Conservation (phyloP, 2,797 vertebrate species). For the Etheostoma nigrum region DNA sequence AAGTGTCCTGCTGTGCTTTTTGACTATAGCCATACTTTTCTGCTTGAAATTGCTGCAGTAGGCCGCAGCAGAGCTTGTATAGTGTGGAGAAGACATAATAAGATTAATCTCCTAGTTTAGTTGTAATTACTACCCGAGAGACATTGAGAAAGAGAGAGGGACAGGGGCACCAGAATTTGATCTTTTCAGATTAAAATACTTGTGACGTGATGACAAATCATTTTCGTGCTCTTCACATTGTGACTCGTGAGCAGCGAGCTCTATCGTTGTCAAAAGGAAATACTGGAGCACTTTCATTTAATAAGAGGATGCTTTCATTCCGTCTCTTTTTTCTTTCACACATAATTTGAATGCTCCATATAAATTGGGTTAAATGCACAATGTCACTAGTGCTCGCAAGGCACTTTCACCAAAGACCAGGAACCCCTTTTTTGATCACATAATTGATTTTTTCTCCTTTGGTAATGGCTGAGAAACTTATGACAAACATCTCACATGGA, state of each 20-base stretch:
- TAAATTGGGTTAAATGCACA: slow-evolving; percentile 79
- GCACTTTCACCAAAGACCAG: slow-evolving; percentile 55
- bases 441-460: slow-evolving; percentile 43
- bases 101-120: slow-evolving; percentile 57
- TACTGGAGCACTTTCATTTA: slow-evolving; percentile 36
- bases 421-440: slow-evolving; percentile 30
- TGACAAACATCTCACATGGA: slow-evolving; percentile 34
- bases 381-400: slow-evolving; percentile 63
- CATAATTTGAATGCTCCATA: slow-evolving; percentile 63
- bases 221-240: slow-evolving; percentile 58
- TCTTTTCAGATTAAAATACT: slow-evolving; percentile 63
- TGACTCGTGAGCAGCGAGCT: slow-evolving; percentile 47
- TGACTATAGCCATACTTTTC: slow-evolving; percentile 3
- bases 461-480: slow-evolving; percentile 49
- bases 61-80: slow-evolving; percentile 44
- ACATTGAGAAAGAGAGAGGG: slow-evolving; percentile 12
- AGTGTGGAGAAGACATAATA: slow-evolving; percentile 39
- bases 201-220: slow-evolving; percentile 43
- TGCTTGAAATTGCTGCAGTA: slow-evolving; percentile 37
- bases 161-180: slow-evolving; percentile 42
- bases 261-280: slow-evolving; percentile 47
- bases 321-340: slow-evolving; percentile 68
- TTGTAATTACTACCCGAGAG: slow-evolving; percentile 57
- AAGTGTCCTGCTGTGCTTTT: slow-evolving; percentile 4
- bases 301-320: slow-evolving; percentile 64